Base-by-base conservation (phyloP, 2,113 vertebrate species). In the Corythornis vintsioides region DNA sequence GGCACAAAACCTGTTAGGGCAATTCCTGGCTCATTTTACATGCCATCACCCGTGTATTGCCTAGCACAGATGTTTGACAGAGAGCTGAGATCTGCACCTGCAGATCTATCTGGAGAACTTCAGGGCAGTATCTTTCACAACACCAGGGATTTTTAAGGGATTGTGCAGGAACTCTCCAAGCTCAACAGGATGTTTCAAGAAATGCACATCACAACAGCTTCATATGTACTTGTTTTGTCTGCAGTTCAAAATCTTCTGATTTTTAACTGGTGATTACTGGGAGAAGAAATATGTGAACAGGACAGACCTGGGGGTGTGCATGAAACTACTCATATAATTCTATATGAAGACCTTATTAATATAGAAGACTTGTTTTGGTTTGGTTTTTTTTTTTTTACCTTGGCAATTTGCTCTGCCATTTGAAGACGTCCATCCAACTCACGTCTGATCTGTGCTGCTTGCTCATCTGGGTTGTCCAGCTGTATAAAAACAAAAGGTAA, bases 391-490 rank as follows among this genome's bases (percentile, higher is more conserved):
- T 48, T 31, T 33, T 98, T 98, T 98, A 99, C 99, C 98, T 98
- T 98, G 53, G 99, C 98, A 70, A 99, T 99, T 95, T 99, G 99
- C 92, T 99, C 99, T 55, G 99, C 99, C 99, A 99, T 99, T 91
- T 99, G 99, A 70, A 99, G 98, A 55, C 99, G 98, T 88, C 99
- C 99, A 10, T 99, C 99, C 94, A 99, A 95, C 84, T 99, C 99
- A 1, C 99, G 97, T 96, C 99, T 98, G 98, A 99, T 99, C 96
- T 99, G 99, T 3, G 99, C 99, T 4, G 99, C 99, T 96, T 99
- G 99, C 83, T 99, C 99, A 63, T 99, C 99, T 26, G 98, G 99
- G 93, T 99, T 99, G 96, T 99, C 99, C 97, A 99, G 97, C 99
- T 99, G 97, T 26, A 88, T 8, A 92, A 92, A 95, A 96, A 61